These are phyloP conservation scores for Clunio marinus DNA, from an alignment of 2,888 invertebrate genomes.

Conservation along the genomic window DNA sequence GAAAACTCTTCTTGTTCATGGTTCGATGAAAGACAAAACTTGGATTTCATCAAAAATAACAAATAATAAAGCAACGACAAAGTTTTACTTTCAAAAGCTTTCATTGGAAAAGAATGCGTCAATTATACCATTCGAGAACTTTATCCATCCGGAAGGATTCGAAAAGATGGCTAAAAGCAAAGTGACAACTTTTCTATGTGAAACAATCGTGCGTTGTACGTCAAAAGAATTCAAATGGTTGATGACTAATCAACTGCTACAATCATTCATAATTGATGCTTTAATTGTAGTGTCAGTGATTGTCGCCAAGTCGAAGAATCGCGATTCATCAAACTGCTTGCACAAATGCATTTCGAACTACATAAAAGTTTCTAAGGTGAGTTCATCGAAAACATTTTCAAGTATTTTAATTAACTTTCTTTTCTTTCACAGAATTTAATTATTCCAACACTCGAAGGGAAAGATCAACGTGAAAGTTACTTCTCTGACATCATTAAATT, in stretches of 20 bases:
- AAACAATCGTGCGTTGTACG: constrained; percentile 46
- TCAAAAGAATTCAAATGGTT: constrained; percentile 46
- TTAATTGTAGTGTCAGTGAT: constrained; percentile 2
- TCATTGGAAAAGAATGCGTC: constrained; percentile 42
- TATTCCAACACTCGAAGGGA: not conserved
- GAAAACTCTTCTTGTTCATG: constrained; percentile 44
- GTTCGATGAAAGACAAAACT: constrained; percentile 45
- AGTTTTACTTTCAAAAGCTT: constrained; percentile 47
- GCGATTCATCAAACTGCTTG: constrained; percentile 3
- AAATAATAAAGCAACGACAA: constrained; percentile 44
- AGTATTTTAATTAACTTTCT: not conserved
- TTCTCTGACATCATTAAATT: constrained; percentile 2
- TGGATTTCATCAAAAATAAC: constrained; percentile 45
- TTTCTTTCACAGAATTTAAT: constrained; percentile 3
- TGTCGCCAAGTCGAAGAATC: constrained; percentile 19
- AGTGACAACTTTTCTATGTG: constrained; percentile 40
- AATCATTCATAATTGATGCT: constrained; percentile 19
- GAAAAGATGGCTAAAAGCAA: not conserved
- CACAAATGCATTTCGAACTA: constrained; percentile 28
- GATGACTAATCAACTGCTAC: constrained; percentile 44
- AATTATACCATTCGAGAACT: constrained; percentile 45
- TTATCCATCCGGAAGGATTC: constrained; percentile 42
- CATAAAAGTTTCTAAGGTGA: constrained; percentile 10
- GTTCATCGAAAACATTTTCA: constrained; percentile 3
- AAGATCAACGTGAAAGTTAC: not conserved